Evolutionary conservation across 1,140 invertebrate species (phyloP), one percentile per base, ranked within the genome.

Genomic region (Trissolcus basalis): DNA sequence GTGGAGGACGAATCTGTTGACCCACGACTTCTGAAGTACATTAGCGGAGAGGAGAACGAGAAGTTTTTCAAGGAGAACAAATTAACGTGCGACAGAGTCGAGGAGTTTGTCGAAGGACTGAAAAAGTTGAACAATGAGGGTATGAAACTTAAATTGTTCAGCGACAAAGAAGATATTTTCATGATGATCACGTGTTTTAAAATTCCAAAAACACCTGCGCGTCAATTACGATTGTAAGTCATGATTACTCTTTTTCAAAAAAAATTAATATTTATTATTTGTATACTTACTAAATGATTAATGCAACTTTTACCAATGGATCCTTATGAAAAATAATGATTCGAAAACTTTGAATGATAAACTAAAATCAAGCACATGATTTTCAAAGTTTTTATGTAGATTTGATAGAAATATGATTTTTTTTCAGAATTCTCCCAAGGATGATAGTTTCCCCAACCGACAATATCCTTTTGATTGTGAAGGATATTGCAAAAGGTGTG

Each of bases 401-500:
- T 14, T 48, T 4, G 15, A 50, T n/a, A n/a, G n/a, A 39, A 55
- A 48, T 1, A 35, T 45, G 47, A 19, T n/a, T 61, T 61, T 48
- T 43, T 63, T 54, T 5, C 54, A 76, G 72, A 0, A 16, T 54
- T 11, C 27, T 69, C n/a, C 72, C 72, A 48, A 56, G 48, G 39
- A 63, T 51, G 58, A 4, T 68, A 0, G 10, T 53, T 14, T 36
- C 47, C 0, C 69, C 81, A 12, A 79, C 84, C 0, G 90, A 90
- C 48, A 91, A 92, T 35, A 80, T 92, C 11, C 90, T 89, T 76
- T 65, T 91, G 72, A 84, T 91, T 85, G 85, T 91, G 67, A 59
- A 88, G 81, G 85, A 91, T 76, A 49, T 47, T 89, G 77, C 59
- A 89, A 80, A 78, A 79, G 89, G 78, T 88, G 80, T 82, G 84